Evolutionary conservation across 2,888 invertebrate species (phyloP).

Genomic region (Mythimna lalbum): DNA sequence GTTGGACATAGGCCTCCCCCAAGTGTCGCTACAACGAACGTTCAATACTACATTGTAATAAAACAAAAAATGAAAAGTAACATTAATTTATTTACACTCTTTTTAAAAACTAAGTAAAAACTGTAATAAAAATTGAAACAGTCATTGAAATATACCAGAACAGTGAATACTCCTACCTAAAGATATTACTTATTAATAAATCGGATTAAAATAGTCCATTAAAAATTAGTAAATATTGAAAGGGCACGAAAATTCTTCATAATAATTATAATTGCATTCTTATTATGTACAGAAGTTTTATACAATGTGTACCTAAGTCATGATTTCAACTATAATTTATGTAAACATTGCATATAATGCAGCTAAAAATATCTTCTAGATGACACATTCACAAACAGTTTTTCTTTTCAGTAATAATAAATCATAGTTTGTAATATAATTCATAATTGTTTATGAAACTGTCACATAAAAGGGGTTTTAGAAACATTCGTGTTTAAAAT

Average conservation of each 20-base stretch:
- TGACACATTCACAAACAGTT: not conserved
- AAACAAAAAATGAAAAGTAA: conserved; percentile 45
- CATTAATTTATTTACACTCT: conserved; percentile 62
- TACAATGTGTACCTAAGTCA: conserved; percentile 26
- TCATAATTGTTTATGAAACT: too few relatives aligned
- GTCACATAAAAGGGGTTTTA: not conserved
- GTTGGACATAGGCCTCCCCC: too few relatives aligned
- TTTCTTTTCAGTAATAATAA: not conserved
- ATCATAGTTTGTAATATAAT: too few relatives aligned
- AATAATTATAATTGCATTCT: conserved; percentile 49
- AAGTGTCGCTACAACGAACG: too few relatives aligned
- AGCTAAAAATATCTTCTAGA: not conserved
- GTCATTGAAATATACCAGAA: conserved; percentile 19
- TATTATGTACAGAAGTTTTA: conserved; percentile 84
- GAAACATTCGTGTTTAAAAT: not conserved
- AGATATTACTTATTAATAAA: conserved; percentile 19
- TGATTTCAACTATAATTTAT: not conserved
- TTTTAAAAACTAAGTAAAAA: conserved; percentile 43
- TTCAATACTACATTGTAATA: too few relatives aligned
- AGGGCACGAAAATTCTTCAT: conserved; percentile 68
- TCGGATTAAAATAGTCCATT: conserved; percentile 8
- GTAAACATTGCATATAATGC: not conserved
- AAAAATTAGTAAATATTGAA: conserved; percentile 76
- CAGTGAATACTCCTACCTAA: conserved; percentile 23
- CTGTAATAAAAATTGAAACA: conserved; percentile 31